phyloP scores from a whole-genome alignment of 2,888 invertebrate species.

The Apocheima hispidaria region DNA sequence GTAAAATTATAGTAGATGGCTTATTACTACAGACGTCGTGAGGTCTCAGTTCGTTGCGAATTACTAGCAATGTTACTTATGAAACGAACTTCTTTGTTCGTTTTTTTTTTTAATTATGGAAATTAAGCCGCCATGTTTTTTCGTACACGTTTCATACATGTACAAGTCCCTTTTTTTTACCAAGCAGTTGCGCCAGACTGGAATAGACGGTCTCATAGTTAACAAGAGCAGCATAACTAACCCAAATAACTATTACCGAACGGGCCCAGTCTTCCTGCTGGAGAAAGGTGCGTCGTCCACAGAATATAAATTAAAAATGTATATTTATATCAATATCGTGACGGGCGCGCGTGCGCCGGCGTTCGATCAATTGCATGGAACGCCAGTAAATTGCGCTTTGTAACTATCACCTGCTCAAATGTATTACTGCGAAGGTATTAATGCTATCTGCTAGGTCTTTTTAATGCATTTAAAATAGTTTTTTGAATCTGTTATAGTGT shows the following conservation, averaged over 20 bases:
- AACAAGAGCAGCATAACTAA: slow-evolving; percentile 13
- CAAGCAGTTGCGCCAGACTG: too few species aligned
- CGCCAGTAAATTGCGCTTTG: slow-evolving; percentile 29
- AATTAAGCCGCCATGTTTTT: too few species aligned
- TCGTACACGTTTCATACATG: too few species aligned
- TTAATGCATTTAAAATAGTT: not conserved
- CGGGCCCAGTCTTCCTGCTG: slow-evolving; percentile 28
- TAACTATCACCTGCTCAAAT: slow-evolving; percentile 26
- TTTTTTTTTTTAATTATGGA: too few species aligned
- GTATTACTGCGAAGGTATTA: slow-evolving; percentile 14
- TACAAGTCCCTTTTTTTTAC: too few species aligned
- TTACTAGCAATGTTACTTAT: too few species aligned
- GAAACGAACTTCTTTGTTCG: too few species aligned
- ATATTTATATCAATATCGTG: slow-evolving; percentile 46
- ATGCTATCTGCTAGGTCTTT: slow-evolving; percentile 5
- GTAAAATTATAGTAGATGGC: too few species aligned
- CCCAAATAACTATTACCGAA: slow-evolving; percentile 29
- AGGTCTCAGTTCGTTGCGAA: too few species aligned
- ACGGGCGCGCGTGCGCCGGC: slow-evolving; percentile 35
- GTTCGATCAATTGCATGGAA: slow-evolving; percentile 34
- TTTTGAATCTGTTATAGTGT: too few species aligned
- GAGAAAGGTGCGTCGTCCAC: slow-evolving; percentile 38
- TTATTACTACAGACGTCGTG: too few species aligned
- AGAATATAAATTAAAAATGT: slow-evolving; percentile 37
- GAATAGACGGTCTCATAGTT: too few species aligned